These are phyloP conservation scores for Sminthopsis crassicaudata DNA, from an alignment of 2,113 vertebrate genomes.

Conservation along the genomic window DNA sequence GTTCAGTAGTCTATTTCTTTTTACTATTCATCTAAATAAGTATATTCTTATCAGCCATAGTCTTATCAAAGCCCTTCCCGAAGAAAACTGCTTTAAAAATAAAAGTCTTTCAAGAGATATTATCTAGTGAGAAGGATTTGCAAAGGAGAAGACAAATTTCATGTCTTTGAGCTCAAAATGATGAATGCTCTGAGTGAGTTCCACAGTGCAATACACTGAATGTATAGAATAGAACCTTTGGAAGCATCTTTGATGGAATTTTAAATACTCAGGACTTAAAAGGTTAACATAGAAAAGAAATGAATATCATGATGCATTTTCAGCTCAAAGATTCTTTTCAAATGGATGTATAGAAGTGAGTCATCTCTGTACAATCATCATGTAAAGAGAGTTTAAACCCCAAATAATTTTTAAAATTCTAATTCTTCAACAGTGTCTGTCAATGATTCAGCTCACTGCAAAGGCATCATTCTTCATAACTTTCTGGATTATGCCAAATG, in stretches of 20 bases:
- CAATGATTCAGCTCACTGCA: not conserved
- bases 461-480: not conserved
- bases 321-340: constrained; percentile 11
- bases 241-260: constrained; percentile 31
- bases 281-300: constrained; percentile 8
- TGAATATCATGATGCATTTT: not conserved
- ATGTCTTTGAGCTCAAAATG: not conserved
- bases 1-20: not conserved
- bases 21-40: constrained; percentile 25
- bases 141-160: constrained; percentile 14
- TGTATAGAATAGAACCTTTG: not conserved
- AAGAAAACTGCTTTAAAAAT: constrained; percentile 37
- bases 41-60: not conserved
- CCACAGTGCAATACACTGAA: not conserved
- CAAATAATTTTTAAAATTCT: not conserved
- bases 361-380: constrained; percentile 28
- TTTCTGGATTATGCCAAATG: not conserved
- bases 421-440: not conserved
- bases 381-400: constrained; percentile 2
- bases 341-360: constrained; percentile 18
- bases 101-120: constrained; percentile 19
- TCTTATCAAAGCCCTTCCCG: not conserved
- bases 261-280: constrained; percentile 13
- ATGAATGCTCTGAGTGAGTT: not conserved
- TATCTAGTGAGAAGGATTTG: not conserved